phyloP scores from a whole-genome alignment of 1,140 invertebrate genomes.

The Phenacoccus solenopsis region DNA sequence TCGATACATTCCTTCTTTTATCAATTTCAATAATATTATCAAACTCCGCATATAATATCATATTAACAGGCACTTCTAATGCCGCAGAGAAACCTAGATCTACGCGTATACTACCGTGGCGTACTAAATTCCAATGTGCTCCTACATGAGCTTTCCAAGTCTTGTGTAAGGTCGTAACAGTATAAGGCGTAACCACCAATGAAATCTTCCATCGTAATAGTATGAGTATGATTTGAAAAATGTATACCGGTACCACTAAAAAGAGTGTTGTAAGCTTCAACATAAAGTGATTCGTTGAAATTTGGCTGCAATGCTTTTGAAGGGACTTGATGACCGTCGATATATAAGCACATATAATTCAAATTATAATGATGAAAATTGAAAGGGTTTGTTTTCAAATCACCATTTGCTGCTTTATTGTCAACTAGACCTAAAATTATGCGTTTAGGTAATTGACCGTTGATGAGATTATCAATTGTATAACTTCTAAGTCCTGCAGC shows the following conservation, averaged over 20 bases:
- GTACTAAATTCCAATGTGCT: constrained; percentile 31
- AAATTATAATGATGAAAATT: constrained; percentile 32
- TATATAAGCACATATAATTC: constrained; percentile 20
- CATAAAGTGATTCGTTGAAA: too few species aligned
- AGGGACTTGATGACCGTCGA: too few species aligned
- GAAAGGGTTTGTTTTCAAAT: constrained; percentile 32
- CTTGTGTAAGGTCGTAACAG: constrained; percentile 32
- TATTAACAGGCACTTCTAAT: constrained; percentile 29
- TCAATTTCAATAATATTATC: constrained; percentile 31
- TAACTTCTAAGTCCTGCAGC: constrained; percentile 21
- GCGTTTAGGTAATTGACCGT: constrained; percentile 33
- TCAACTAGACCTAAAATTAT: constrained; percentile 34
- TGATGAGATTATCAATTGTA: constrained; percentile 29
- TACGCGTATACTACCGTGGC: constrained; percentile 28
- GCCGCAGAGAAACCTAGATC: constrained; percentile 30
- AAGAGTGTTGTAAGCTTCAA: constrained; percentile 33
- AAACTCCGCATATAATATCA: constrained; percentile 31
- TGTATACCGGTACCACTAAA: constrained; percentile 33
- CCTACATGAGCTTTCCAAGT: constrained; percentile 31
- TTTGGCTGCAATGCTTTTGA: too few species aligned
- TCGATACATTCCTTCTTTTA: constrained; percentile 7
- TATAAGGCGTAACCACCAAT: constrained; percentile 19
- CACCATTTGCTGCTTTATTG: constrained; percentile 34
- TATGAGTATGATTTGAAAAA: constrained; percentile 24
- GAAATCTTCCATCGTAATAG: constrained; percentile 6